Evolutionary conservation across 1,140 invertebrate species (phyloP), one percentile per base, ranked within the genome.

Genomic region (Brachystomella parvula): DNA sequence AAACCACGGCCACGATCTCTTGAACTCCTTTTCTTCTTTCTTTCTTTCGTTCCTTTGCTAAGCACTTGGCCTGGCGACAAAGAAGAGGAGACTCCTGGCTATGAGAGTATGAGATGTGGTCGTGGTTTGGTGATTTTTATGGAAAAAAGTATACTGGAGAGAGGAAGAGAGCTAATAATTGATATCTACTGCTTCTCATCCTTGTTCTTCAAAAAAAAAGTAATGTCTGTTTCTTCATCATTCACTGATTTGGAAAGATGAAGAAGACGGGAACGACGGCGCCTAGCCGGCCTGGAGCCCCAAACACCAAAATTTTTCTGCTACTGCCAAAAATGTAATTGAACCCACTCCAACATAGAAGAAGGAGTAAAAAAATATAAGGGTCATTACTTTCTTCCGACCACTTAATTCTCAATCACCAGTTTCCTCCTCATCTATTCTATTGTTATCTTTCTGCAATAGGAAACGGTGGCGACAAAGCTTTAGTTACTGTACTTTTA

Each of bases 391-490:
- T 53, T 53, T 26, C 49, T 53, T 53, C 49, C 49, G 49, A 53
- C 49, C 49, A 53, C 49, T 53, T 53, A 53, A 53, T 53, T 53
- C 49, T 53, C 49, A 15, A 53, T 53, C 49, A 53, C 49, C 49
- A 26, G 12, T 53, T 26, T 53, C 49, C 24, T 3, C 6, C 49
- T n/a, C n/a, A n/a, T n/a, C n/a, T n/a, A n/a, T n/a, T n/a, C n/a
- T n/a, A n/a, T n/a, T n/a, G n/a, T n/a, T n/a, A n/a, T n/a, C n/a
- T n/a, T n/a, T n/a, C n/a, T n/a, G n/a, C n/a, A n/a, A n/a, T n/a
- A n/a, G n/a, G n/a, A n/a, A n/a, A n/a, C n/a, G n/a, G n/a, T n/a
- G n/a, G n/a, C n/a, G n/a, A n/a, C n/a, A n/a, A n/a, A n/a, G n/a
- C n/a, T n/a, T n/a, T n/a, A n/a, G n/a, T n/a, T n/a, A n/a, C n/a